These are phyloP conservation scores for Drosophila subobscura DNA, from an alignment of 1,140 invertebrate genomes.

Conservation along the genomic window DNA sequence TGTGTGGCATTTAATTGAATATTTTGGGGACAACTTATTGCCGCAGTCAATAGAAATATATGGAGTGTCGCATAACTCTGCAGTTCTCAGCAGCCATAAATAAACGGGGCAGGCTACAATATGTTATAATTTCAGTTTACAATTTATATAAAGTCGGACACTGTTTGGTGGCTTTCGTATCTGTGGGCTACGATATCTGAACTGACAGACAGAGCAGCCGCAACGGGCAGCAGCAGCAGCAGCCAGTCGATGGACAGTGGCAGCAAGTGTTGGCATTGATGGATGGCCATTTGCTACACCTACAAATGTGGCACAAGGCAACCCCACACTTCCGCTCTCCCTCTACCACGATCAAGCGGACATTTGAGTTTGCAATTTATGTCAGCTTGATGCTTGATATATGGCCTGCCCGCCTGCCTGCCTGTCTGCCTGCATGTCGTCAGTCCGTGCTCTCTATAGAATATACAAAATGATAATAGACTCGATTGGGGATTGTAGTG, in stretches of 20 bases:
- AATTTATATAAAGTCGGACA: conserved; percentile 30
- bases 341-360: conserved; percentile 31
- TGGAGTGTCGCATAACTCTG: conserved; percentile 68
- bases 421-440: too few relatives aligned
- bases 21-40: conserved; percentile 67
- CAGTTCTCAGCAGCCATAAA: conserved; percentile 53
- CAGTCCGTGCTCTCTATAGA: too few relatives aligned
- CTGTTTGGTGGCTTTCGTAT: conserved; percentile 9
- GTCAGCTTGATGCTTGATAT: conserved; percentile 70
- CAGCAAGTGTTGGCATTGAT: conserved; percentile 73
- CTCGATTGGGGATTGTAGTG: conserved; percentile 4
- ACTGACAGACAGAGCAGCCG: conserved; percentile 47
- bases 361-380: conserved; percentile 72
- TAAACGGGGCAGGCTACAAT: conserved; percentile 58
- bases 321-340: background rate
- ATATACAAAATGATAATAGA: conserved; percentile 50
- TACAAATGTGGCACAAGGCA: conserved; percentile 11
- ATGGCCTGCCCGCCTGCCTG: conserved; percentile 38
- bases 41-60: conserved; percentile 63
- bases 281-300: conserved; percentile 51
- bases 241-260: conserved; percentile 23
- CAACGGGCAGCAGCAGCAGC: conserved; percentile 9
- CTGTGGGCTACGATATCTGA: conserved; percentile 39
- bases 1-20: conserved; percentile 72
- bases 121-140: conserved; percentile 78